Conservation (phyloP, 2,888 invertebrate genomes). For the Lymantria monacha region DNA sequence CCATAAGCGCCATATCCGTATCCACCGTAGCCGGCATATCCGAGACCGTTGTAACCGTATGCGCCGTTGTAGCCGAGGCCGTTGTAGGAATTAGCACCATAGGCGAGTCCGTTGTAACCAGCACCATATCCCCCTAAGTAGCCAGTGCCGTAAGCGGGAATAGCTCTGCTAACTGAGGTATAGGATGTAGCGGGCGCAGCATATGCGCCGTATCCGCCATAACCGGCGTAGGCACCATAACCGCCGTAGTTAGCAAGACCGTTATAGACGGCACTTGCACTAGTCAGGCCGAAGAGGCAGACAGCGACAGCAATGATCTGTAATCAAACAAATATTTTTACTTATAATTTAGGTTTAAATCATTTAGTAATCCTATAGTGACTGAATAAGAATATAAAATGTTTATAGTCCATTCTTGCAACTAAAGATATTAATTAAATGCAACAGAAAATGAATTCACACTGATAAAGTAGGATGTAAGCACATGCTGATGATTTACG, state of each 20-base stretch:
- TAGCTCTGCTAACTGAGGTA: neutral
- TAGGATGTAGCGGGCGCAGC: neutral
- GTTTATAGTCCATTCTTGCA: too few relatives aligned
- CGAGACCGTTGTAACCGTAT: conserved; percentile 11
- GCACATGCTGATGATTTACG: too few relatives aligned
- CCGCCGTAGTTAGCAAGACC: neutral
- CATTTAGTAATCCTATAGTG: neutral
- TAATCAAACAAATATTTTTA: neutral
- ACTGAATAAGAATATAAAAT: neutral
- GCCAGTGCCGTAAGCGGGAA: neutral
- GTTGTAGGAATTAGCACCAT: neutral
- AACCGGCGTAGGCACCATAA: neutral
- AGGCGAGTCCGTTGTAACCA: neutral
- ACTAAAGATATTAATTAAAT: too few relatives aligned
- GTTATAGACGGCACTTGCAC: neutral
- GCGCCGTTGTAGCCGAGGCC: neutral
- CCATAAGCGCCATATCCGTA: conserved; percentile 8
- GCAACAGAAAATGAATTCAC: neutral
- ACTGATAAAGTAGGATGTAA: neutral
- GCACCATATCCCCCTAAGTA: conserved; percentile 6
- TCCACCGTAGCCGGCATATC: conserved; percentile 2
- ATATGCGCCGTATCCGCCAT: neutral
- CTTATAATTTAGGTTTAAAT: neutral
- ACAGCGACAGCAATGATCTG: conserved; percentile 2
- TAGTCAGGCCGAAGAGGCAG: conserved; percentile 4